Evolutionary conservation across 2,113 vertebrate genomes (phyloP).

Genomic region (Boleophthalmus pectinirostris): DNA sequence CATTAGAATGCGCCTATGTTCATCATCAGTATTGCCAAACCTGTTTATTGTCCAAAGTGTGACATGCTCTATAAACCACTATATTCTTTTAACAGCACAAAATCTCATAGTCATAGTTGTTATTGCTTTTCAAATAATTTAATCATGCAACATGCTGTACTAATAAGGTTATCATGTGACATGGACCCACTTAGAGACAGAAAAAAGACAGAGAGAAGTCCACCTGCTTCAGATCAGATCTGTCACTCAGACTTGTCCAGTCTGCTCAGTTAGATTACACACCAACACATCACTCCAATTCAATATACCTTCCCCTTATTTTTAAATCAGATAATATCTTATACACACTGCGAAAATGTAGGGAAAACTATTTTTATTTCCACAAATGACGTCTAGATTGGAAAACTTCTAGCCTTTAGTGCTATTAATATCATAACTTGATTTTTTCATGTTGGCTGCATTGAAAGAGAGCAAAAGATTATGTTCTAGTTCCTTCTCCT

Average conservation of each 20-base stretch:
- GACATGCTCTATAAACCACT: not conserved
- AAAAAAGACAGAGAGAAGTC: conserved; percentile 2
- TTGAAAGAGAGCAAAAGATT: no score
- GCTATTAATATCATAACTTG: no score
- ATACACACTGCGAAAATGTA: not conserved
- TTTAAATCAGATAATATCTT: conserved; percentile 20
- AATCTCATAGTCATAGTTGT: conserved; percentile 1
- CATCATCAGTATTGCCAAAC: not conserved
- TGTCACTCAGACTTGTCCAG: conserved; percentile 46
- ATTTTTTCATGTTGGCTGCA: not conserved
- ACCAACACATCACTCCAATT: conserved; percentile 35
- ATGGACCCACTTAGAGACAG: conserved; percentile 6
- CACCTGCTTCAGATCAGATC: conserved; percentile 16
- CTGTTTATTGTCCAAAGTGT: not conserved
- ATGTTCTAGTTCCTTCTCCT: no score
- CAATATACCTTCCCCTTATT: not conserved
- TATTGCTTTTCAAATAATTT: conserved; percentile 22
- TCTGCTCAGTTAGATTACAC: conserved; percentile 53
- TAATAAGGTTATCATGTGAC: conserved; percentile 15
- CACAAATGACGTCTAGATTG: no score
- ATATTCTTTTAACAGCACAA: not conserved
- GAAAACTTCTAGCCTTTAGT: no score
- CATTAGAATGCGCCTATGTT: not conserved
- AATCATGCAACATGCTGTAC: conserved; percentile 4
- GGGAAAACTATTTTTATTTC: not conserved